Base-by-base conservation (phyloP, 2,113 vertebrate genomes). In the Halichoerus grypus region DNA sequence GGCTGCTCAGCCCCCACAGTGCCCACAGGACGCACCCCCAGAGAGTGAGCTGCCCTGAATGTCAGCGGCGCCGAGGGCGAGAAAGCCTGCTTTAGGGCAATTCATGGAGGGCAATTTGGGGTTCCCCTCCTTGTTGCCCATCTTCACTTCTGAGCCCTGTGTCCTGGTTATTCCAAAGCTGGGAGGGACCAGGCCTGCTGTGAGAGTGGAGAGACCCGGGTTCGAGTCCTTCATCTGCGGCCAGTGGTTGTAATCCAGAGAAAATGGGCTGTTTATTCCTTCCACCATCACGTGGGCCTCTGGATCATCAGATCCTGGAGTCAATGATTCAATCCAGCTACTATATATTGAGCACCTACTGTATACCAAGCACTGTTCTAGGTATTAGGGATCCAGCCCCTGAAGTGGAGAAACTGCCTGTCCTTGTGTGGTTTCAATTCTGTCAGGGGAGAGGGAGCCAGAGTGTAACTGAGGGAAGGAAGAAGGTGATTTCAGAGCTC, bases 21-120 rank as follows among this genome's bases (percentile, higher is more conserved):
- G 76, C 71, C 46, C 61, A n/a, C 61, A n/a, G 92, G 90, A 0
- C 7, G 22, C 8, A 36, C 16, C 36, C 3, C 1, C 67, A 11
- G 59, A 82, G 92, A 55, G 4, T 0, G 42, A 65, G 46, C 1
- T 0, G 39, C 28, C 19, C 42, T 8, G 24, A 10, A 13, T 39
- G 46, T 36, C 55, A 7, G n/a, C n/a, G 11, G 51, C 5, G 26
- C 6, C 1, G 1, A 21, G 13, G 49, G 4, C 0, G n/a, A 67
- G 61, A n/a, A 39, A 21, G 11, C n/a, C 24, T 10, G 21, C 21
- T 59, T 46, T 8, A 49, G 59, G 31, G 13, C 14, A 3, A 18
- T 21, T 46, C 31, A 1, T 12, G 8, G 83, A 76, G 19, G 5
- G 53, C 24, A 4, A 0, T 9, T 24, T 2, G 21, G 42, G 31